These are phyloP conservation scores for Meloidogyne floridensis DNA, from an alignment of 1,140 invertebrate genomes.

Conservation along the genomic window DNA sequence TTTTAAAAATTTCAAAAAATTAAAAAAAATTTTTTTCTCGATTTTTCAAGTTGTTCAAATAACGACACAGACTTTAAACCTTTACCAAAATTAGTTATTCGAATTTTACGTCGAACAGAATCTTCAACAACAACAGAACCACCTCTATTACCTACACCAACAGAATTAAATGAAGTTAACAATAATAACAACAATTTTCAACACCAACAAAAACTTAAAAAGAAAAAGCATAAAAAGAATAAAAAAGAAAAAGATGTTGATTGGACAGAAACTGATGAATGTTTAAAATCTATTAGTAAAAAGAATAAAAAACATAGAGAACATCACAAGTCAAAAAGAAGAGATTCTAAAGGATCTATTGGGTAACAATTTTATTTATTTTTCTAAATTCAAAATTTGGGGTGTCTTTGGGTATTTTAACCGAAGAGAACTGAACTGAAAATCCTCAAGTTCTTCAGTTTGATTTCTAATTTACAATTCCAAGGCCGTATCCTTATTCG, in stretches of 20 bases:
- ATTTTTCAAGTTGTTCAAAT: neutral
- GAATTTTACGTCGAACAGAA: conserved; percentile 26
- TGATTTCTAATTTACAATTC: no score
- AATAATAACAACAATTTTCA: neutral
- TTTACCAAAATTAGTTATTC: conserved; percentile 38
- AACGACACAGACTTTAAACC: neutral
- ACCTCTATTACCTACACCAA: neutral
- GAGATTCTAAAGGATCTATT: conserved; percentile 19
- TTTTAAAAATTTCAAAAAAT: neutral
- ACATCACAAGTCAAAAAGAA: conserved; percentile 29
- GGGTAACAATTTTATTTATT: neutral
- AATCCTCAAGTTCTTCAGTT: no score
- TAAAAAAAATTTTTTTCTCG: neutral
- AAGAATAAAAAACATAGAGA: conserved; percentile 26
- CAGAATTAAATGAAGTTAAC: neutral
- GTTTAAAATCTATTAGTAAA: conserved; percentile 5
- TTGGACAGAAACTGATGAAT: conserved; percentile 24
- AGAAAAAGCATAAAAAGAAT: conserved; percentile 38
- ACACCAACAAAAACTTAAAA: neutral
- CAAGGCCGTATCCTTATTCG: no score
- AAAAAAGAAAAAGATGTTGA: conserved; percentile 31
- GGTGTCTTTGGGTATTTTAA: no score
- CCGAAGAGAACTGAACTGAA: no score
- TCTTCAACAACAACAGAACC: neutral
- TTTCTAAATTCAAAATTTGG: neutral